phyloP scores from a whole-genome alignment of 2,888 invertebrate genomes.

The Lepidocyrtinus sp. region DNA sequence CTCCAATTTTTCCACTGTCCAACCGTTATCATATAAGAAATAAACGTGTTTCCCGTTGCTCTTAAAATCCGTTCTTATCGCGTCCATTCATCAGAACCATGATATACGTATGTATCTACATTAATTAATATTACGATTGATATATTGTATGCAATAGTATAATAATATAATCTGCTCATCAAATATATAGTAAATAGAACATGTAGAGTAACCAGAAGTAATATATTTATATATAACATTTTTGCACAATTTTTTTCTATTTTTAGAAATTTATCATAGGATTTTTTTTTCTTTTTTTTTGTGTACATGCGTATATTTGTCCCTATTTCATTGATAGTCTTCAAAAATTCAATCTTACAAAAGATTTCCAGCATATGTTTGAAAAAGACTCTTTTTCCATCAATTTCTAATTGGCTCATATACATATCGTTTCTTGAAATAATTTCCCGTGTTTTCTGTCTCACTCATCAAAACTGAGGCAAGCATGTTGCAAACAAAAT shows the following conservation, averaged over 20 bases:
- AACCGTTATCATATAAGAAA: too few species aligned
- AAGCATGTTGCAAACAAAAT: too few species aligned
- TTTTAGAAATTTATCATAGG: neutral
- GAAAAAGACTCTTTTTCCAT: slow-evolving; percentile 13
- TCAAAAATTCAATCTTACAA: slow-evolving; percentile 58
- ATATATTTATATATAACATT: slow-evolving; percentile 20
- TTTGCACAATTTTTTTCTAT: neutral
- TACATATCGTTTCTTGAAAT: neutral
- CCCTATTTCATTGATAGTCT: slow-evolving; percentile 50
- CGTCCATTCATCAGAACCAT: slow-evolving; percentile 43
- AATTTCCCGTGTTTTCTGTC: too few species aligned
- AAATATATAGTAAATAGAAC: neutral
- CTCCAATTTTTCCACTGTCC: too few species aligned
- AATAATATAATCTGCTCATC: slow-evolving; percentile 27
- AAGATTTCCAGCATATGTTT: slow-evolving; percentile 58
- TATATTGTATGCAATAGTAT: neutral
- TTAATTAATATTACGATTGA: slow-evolving; percentile 9
- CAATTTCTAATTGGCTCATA: neutral
- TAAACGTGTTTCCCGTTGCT: too few species aligned
- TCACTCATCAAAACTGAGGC: too few species aligned
- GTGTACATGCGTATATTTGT: slow-evolving; percentile 33
- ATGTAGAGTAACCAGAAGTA: slow-evolving; percentile 14
- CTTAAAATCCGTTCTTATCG: too few species aligned
- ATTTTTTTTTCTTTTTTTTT: slow-evolving; percentile 12
- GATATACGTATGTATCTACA: slow-evolving; percentile 24